Conservation (phyloP, 2,888 invertebrate species). For the Ophion ventricosus region DNA sequence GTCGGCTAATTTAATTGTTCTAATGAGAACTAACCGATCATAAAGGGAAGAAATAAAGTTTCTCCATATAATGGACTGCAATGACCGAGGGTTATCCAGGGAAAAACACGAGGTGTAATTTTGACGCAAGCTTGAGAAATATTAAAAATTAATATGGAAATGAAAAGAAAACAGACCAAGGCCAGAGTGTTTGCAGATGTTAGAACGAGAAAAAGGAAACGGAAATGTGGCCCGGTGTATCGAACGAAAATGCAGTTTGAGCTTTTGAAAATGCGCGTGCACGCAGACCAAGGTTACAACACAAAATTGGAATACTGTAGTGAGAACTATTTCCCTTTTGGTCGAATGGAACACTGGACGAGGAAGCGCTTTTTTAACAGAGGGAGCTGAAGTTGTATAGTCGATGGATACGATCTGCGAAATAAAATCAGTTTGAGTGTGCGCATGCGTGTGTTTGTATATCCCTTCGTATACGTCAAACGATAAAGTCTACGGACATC, state of each 20-base stretch:
- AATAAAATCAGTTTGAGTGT: slow-evolving; percentile 6
- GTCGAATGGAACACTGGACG: background rate
- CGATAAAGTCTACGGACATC: slow-evolving; percentile 5
- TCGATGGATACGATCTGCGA: slow-evolving; percentile 15
- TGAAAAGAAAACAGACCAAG: background rate
- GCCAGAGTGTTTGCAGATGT: background rate
- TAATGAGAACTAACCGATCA: slow-evolving; percentile 46
- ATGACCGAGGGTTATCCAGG: background rate
- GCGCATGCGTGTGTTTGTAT: slow-evolving; percentile 3
- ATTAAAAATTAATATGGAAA: background rate
- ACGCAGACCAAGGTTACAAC: background rate
- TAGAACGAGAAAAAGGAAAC: background rate
- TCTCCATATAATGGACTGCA: background rate
- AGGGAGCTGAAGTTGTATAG: slow-evolving; percentile 5
- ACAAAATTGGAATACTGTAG: background rate
- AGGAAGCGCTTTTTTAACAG: background rate
- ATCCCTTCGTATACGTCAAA: background rate
- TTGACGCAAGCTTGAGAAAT: background rate
- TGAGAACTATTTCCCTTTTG: too few species aligned
- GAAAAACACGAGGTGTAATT: background rate
- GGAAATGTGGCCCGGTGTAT: background rate
- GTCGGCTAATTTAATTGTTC: slow-evolving; percentile 36
- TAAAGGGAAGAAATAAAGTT: background rate
- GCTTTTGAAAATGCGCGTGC: background rate
- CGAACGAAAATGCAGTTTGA: background rate